These are phyloP conservation scores for Strigamia crassipes DNA, from an alignment of 2,888 invertebrate genomes.

Conservation along the genomic window DNA sequence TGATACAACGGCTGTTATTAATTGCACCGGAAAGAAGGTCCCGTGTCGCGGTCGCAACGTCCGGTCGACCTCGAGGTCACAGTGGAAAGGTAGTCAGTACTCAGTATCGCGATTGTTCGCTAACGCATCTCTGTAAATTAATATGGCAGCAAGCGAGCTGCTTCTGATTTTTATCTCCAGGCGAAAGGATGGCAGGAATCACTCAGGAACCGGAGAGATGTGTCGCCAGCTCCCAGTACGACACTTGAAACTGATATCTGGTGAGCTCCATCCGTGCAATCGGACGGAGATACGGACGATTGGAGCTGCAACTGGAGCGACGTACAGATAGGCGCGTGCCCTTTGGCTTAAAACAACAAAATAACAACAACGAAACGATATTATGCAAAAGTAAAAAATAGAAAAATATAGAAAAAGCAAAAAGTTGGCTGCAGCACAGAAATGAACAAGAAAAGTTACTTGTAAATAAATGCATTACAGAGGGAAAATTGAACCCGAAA, in stretches of 20 bases:
- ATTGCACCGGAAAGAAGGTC: slow-evolving; percentile 32
- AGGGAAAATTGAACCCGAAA: background rate
- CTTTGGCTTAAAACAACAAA: slow-evolving; percentile 44
- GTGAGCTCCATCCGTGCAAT: slow-evolving; percentile 32
- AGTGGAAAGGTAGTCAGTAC: background rate
- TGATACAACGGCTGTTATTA: slow-evolving; percentile 21
- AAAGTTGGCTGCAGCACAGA: slow-evolving; percentile 8
- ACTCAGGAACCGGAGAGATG: slow-evolving; percentile 35
- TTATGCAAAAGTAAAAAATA: background rate
- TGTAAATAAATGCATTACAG: background rate
- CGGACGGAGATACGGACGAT: slow-evolving; percentile 40
- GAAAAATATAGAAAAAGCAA: background rate
- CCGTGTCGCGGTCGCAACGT: background rate
- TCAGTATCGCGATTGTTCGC: slow-evolving; percentile 12
- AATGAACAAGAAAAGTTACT: slow-evolving; percentile 25
- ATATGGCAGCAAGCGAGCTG: slow-evolving; percentile 29
- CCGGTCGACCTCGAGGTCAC: slow-evolving; percentile 27
- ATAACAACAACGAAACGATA: slow-evolving; percentile 6
- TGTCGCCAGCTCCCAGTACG: slow-evolving; percentile 45
- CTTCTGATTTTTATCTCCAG: slow-evolving; percentile 36
- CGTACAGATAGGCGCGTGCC: slow-evolving; percentile 39
- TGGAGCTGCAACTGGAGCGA: slow-evolving; percentile 27
- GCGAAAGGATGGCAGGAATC: slow-evolving; percentile 44
- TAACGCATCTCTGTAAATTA: slow-evolving; percentile 17
- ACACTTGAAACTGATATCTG: slow-evolving; percentile 45